Conservation (phyloP, 2,888 invertebrate species). For the Camptogramma bilineatum region DNA sequence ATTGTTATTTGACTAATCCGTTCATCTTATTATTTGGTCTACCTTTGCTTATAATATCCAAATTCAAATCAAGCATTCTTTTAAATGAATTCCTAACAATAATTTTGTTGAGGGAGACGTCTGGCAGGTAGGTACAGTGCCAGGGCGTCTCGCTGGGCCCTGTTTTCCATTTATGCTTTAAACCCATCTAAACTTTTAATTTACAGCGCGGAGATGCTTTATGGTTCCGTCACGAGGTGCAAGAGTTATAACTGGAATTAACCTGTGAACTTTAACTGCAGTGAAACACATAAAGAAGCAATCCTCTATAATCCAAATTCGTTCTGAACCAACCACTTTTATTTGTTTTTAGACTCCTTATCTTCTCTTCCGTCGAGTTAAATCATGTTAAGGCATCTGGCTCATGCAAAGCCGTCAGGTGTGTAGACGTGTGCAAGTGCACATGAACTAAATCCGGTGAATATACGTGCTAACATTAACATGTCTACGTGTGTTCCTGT, state of each 20-base stretch:
- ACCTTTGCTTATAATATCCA: too few species aligned
- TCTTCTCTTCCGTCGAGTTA: too few species aligned
- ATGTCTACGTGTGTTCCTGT: conserved; percentile 39
- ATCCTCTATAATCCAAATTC: background rate
- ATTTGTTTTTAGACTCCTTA: too few species aligned
- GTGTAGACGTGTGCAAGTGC: background rate
- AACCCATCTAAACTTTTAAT: conserved; percentile 13
- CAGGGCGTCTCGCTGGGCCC: background rate
- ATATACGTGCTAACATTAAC: conserved; percentile 35
- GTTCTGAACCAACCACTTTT: background rate
- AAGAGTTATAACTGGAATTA: background rate
- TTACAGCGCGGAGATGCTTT: conserved; percentile 2
- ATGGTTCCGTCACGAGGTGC: background rate
- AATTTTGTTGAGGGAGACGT: background rate
- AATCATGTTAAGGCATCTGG: too few species aligned
- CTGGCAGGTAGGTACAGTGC: background rate
- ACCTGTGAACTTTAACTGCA: conserved; percentile 4
- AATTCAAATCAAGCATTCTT: too few species aligned
- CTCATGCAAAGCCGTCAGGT: background rate
- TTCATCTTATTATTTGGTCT: too few species aligned
- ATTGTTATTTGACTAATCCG: too few species aligned
- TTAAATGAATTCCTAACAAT: too few species aligned
- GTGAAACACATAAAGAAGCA: background rate
- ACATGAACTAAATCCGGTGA: conserved; percentile 14
- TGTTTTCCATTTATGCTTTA: background rate